Base-by-base conservation (phyloP, 2,888 invertebrate species). In the Agriopis leucophaearia region DNA sequence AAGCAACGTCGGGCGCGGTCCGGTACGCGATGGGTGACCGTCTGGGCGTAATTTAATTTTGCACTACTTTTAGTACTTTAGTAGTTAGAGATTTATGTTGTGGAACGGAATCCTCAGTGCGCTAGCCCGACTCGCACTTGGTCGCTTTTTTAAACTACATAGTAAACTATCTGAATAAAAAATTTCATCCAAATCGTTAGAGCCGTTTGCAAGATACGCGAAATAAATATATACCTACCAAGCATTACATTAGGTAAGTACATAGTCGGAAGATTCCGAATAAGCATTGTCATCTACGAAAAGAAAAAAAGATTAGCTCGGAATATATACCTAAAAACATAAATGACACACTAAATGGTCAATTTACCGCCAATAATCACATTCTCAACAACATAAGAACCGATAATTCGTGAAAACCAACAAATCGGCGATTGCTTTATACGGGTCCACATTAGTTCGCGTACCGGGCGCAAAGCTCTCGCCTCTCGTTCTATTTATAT, bases 1-100 rank as follows among this genome's bases (percentile, higher is more conserved):
- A 89, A 88, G 85, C 88, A 88, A 86, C 87, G 82, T 88, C 85
- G 87, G 87, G 87, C 88, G 88, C 78, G 85, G 85, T 89, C 88
- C n/a, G n/a, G n/a, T n/a, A n/a, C n/a, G n/a, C n/a, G n/a, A n/a
- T n/a, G n/a, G n/a, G n/a, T n/a, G n/a, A n/a, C n/a, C n/a, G n/a
- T n/a, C n/a, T n/a, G n/a, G n/a, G n/a, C n/a, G n/a, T n/a, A n/a
- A n/a, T n/a, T n/a, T n/a, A n/a, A n/a, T n/a, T n/a, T n/a, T n/a
- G n/a, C n/a, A n/a, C n/a, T n/a, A n/a, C n/a, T n/a, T n/a, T n/a
- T n/a, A n/a, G n/a, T n/a, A n/a, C n/a, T n/a, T n/a, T n/a, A n/a
- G n/a, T n/a, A n/a, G n/a, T n/a, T n/a, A n/a, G n/a, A n/a, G n/a
- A n/a, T n/a, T n/a, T n/a, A n/a, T n/a, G n/a, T n/a, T n/a, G n/a